A percentile compares a stretch with the other conserved stretches of the same genome.
These are phyloP conservation scores for Pyrrhosoma nymphula DNA, from an alignment of 2,888 invertebrate genomes.

Conservation along the genomic window DNA sequence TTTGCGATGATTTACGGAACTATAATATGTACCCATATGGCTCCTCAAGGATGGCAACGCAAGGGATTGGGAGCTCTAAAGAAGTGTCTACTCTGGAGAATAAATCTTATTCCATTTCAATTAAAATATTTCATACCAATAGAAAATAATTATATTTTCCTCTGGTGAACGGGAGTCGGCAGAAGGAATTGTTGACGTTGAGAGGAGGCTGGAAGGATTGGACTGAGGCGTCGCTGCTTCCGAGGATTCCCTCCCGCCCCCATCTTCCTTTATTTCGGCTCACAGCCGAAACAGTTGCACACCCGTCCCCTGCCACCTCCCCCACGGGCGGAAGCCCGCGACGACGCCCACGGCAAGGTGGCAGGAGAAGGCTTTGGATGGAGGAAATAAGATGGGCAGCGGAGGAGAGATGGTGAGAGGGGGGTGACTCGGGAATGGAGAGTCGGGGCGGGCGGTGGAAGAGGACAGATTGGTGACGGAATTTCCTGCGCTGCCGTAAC, in stretches of 20 bases:
- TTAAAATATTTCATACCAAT: too few relatives aligned
- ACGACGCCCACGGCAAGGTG: not conserved
- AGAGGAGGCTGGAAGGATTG: too few relatives aligned
- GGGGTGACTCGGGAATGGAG: not conserved
- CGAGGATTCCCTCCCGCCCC: not conserved
- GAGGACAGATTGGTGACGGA: slow-evolving; percentile 48
- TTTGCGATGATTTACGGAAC: too few relatives aligned
- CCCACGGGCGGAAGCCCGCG: not conserved
- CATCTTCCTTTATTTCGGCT: not conserved
- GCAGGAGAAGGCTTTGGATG: not conserved
- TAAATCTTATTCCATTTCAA: too few relatives aligned
- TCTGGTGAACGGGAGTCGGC: too few relatives aligned
- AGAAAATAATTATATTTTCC: too few relatives aligned
- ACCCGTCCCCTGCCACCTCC: not conserved
- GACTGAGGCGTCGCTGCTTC: too few relatives aligned
- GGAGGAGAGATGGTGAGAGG: not conserved
- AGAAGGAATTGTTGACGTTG: too few relatives aligned
- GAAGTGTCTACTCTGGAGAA: too few relatives aligned
- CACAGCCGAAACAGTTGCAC: not conserved
- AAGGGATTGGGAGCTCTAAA: too few relatives aligned
- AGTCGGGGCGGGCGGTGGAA: not conserved
- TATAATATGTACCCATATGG: too few relatives aligned
- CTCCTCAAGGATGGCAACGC: too few relatives aligned
- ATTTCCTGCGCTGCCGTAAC: slow-evolving; percentile 49
- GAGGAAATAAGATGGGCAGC: slow-evolving; percentile 19